Conservation (phyloP, 2,888 invertebrate species). For the Enchytraeus crypticus region DNA sequence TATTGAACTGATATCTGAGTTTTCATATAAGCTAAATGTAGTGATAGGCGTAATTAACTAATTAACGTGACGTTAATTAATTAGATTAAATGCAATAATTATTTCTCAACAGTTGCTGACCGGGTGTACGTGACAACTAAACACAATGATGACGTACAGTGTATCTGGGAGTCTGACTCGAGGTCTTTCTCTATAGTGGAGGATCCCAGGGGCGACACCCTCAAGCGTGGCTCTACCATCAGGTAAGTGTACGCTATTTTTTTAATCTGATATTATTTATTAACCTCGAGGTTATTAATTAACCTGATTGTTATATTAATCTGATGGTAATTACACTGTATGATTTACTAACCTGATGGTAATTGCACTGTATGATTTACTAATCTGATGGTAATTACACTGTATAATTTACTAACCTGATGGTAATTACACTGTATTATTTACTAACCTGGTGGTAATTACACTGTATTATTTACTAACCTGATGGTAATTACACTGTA, state of each 20-base stretch:
- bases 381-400: too few relatives aligned
- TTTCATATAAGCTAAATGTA: not conserved
- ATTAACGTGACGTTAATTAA: not conserved
- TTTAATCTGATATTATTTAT: too few relatives aligned
- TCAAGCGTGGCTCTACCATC: conserved; percentile 80
- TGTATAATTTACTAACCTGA: too few relatives aligned
- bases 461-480: too few relatives aligned
- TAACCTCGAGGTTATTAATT: too few relatives aligned
- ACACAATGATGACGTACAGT: conserved; percentile 75
- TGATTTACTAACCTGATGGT: too few relatives aligned
- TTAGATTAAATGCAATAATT: not conserved
- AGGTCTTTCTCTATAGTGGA: conserved; percentile 75
- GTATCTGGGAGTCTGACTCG: conserved; percentile 97
- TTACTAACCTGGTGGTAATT: too few relatives aligned
- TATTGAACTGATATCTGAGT: not conserved
- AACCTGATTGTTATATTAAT: too few relatives aligned
- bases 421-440: too few relatives aligned
- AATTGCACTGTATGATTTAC: too few relatives aligned
- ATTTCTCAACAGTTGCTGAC: conserved; percentile 68
- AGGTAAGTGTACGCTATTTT: conserved; percentile 52
- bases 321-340: too few relatives aligned
- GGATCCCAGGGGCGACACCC: conserved; percentile 86
- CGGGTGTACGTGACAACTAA: conserved; percentile 90
- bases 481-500: too few relatives aligned
- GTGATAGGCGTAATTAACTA: not conserved